These are phyloP conservation scores for Gambusia yucatana DNA, from an alignment of 2,797 vertebrate genomes.

Conservation along the genomic window DNA sequence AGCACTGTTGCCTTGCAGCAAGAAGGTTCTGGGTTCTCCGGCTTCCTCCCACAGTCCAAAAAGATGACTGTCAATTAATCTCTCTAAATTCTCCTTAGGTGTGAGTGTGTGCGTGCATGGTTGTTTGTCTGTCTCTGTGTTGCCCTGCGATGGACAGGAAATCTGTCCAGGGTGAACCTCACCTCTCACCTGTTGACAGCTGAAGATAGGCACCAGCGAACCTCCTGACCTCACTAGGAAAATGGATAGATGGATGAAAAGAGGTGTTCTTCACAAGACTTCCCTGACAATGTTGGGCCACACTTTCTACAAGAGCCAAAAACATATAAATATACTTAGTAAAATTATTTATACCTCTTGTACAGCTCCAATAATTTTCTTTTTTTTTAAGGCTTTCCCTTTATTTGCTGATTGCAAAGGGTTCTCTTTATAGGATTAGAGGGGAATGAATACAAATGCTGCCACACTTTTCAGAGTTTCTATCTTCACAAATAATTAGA, in stretches of 20 bases:
- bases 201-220: too few relatives aligned
- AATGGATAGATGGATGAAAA: neutral
- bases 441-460: neutral
- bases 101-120: too few relatives aligned
- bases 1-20: too few relatives aligned
- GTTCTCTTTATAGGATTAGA: neutral
- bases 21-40: too few relatives aligned
- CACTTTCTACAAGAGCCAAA: slow-evolving; percentile 51
- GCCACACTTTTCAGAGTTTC: neutral
- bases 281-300: slow-evolving; percentile 67
- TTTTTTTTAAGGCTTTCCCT: neutral
- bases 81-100: too few relatives aligned
- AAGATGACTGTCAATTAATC: too few relatives aligned
- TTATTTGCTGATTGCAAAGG: neutral
- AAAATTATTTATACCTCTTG: neutral
- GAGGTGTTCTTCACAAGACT: slow-evolving; percentile 71
- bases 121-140: too few relatives aligned
- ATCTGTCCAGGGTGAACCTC: too few relatives aligned
- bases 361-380: neutral
- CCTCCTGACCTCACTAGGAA: too few relatives aligned
- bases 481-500: neutral
- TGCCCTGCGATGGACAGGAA: too few relatives aligned
- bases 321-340: neutral
- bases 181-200: too few relatives aligned
- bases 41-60: too few relatives aligned